Percentiles rank a stretch among this genome's conserved stretches.
Conservation (phyloP, 2,113 vertebrate species). For the Eudyptes chrysolophus region DNA sequence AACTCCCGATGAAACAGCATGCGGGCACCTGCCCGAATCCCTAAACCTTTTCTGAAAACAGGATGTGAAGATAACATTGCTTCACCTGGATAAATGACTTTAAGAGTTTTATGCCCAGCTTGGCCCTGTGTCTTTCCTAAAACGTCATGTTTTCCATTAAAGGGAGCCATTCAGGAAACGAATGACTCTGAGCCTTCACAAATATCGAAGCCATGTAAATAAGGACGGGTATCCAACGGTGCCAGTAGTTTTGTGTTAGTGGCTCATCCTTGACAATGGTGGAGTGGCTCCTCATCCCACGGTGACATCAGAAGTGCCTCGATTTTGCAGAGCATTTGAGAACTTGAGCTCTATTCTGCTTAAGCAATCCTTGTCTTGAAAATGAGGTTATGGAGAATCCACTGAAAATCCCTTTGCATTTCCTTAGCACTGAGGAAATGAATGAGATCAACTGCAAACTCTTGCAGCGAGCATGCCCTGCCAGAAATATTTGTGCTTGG, state of each 20-base stretch:
- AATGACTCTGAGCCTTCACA: not conserved
- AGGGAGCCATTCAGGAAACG: not conserved
- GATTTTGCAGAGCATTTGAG: not conserved
- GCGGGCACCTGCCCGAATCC: not conserved
- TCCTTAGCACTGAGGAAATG: not conserved
- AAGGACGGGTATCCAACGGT: not conserved
- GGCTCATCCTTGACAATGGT: not conserved
- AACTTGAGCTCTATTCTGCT: not conserved
- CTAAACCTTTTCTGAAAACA: not conserved
- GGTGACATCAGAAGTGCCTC: not conserved
- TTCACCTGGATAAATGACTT: not conserved
- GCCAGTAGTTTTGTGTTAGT: not conserved
- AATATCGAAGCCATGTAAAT: not conserved
- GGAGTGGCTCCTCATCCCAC: not conserved
- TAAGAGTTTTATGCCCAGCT: not conserved
- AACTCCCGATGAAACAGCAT: not conserved
- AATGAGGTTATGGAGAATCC: not conserved
- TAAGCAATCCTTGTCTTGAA: not conserved
- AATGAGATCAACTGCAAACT: not conserved
- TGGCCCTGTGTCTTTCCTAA: not conserved
- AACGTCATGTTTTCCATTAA: not conserved
- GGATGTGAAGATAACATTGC: not conserved
- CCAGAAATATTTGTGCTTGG: conserved; percentile 26
- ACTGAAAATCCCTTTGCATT: not conserved
- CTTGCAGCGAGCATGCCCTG: not conserved